Evolutionary conservation across 2,888 invertebrate genomes (phyloP).

Genomic region (Apamea anceps): DNA sequence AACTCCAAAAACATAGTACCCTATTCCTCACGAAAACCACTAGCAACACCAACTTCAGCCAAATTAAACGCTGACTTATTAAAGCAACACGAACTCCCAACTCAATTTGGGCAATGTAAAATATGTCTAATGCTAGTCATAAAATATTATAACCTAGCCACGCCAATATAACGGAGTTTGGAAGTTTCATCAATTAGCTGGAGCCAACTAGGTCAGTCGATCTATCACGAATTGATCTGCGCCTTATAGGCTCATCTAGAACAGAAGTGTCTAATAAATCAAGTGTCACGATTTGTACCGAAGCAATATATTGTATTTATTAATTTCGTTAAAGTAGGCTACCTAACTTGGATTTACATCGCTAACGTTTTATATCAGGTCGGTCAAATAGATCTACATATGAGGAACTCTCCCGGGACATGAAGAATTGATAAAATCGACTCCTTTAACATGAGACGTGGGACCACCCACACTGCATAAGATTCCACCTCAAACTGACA

Average conservation of each 20-base stretch:
- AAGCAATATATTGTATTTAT: constrained; percentile 27
- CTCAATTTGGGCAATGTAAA: constrained; percentile 59
- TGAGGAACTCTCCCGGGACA: not conserved
- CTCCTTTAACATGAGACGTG: not conserved
- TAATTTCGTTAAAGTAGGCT: constrained; percentile 3
- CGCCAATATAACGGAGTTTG: constrained; percentile 60
- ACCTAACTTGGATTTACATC: not conserved
- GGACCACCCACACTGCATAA: not conserved
- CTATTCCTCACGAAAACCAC: constrained; percentile 17
- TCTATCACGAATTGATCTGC: constrained; percentile 68
- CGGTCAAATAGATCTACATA: not conserved
- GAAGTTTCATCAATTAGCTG: constrained; percentile 67
- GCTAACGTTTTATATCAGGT: not conserved
- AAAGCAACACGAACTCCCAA: constrained; percentile 55
- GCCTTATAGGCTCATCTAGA: constrained; percentile 61
- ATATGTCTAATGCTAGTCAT: constrained; percentile 61
- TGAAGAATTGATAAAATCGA: not conserved
- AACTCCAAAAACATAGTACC: not conserved
- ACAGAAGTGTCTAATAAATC: constrained; percentile 62
- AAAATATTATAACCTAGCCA: constrained; percentile 64
- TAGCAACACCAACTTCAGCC: constrained; percentile 19
- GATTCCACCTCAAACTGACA: not conserved
- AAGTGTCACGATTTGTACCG: constrained; percentile 38
- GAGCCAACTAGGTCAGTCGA: constrained; percentile 67
- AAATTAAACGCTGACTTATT: constrained; percentile 59